A percentile compares a stretch with the other conserved stretches of the same genome.
These are phyloP conservation scores for Drosophila engyochracea DNA, from an alignment of 2,888 invertebrate species.

Conservation along the genomic window DNA sequence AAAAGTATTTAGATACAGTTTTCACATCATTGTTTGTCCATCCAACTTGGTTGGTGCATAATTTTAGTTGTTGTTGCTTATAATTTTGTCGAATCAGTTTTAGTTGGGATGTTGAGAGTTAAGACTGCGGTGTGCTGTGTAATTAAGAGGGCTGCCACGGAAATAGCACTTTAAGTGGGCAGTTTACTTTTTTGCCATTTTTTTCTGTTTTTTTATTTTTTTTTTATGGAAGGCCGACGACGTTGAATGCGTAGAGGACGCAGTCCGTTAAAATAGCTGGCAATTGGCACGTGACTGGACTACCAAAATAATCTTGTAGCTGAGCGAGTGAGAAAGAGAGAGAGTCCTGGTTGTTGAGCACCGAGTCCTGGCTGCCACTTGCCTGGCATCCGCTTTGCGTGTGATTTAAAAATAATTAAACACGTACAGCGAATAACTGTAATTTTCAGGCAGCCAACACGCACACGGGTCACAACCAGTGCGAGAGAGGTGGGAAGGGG, in stretches of 20 bases:
- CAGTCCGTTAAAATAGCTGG: slow-evolving; percentile 71
- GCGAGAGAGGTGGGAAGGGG: no score
- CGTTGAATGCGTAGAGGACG: slow-evolving; percentile 8
- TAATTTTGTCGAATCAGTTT: slow-evolving; percentile 44
- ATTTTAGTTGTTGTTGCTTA: slow-evolving; percentile 23
- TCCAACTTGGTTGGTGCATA: neutral
- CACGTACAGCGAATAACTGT: slow-evolving; percentile 81
- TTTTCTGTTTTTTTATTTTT: neutral
- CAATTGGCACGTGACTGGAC: slow-evolving; percentile 76
- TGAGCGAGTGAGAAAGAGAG: slow-evolving; percentile 2
- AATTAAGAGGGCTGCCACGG: slow-evolving; percentile 73
- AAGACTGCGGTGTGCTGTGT: slow-evolving; percentile 40
- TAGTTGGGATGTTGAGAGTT: neutral
- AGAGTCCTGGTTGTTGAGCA: neutral
- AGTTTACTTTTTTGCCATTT: slow-evolving; percentile 35
- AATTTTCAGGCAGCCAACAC: slow-evolving; percentile 66
- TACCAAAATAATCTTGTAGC: slow-evolving; percentile 53
- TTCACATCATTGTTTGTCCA: neutral
- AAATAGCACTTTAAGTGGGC: slow-evolving; percentile 79
- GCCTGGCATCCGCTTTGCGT: slow-evolving; percentile 56
- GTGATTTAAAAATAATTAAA: slow-evolving; percentile 82
- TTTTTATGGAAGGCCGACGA: neutral
- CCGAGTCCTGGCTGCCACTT: slow-evolving; percentile 11
- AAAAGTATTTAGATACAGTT: neutral
- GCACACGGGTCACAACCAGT: slow-evolving; percentile 14